phyloP scores from a whole-genome alignment of 2,797 vertebrate species.

The Coregonus ussuriensis region DNA sequence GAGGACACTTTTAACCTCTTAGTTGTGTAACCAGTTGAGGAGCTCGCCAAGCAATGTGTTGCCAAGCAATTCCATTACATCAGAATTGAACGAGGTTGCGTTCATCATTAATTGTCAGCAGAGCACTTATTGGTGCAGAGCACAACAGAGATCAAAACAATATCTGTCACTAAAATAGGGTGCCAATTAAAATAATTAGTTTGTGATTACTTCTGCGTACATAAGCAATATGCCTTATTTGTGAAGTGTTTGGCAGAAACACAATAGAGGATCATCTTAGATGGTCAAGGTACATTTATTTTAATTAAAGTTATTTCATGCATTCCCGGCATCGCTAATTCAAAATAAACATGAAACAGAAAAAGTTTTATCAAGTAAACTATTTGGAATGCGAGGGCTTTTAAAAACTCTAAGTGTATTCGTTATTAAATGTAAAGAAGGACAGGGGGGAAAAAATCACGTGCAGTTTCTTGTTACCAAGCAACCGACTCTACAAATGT shows the following conservation, averaged over 20 bases:
- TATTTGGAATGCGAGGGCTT: slow-evolving; percentile 7
- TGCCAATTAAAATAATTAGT: neutral
- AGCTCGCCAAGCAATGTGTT: neutral
- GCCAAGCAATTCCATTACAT: neutral
- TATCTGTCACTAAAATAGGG: neutral
- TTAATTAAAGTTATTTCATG: slow-evolving; percentile 31
- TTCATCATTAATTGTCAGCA: neutral
- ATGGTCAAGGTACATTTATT: slow-evolving; percentile 22
- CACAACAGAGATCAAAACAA: neutral
- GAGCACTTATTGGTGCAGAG: neutral
- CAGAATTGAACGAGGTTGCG: neutral
- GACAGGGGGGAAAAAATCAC: slow-evolving; percentile 36
- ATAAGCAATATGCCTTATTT: neutral
- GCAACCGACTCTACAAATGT: slow-evolving; percentile 70
- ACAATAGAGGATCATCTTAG: slow-evolving; percentile 11
- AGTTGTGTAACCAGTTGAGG: neutral
- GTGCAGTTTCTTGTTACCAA: slow-evolving; percentile 70
- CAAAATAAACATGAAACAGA: slow-evolving; percentile 9
- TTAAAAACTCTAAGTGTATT: slow-evolving; percentile 26
- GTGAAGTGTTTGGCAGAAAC: neutral
- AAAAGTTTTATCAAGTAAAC: slow-evolving; percentile 10
- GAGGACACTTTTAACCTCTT: neutral
- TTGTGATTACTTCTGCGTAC: neutral
- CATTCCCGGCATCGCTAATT: neutral
- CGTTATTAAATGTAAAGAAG: slow-evolving; percentile 63